Base-by-base conservation (phyloP, 2,888 invertebrate genomes). In the Eupithecia abbreviata region DNA sequence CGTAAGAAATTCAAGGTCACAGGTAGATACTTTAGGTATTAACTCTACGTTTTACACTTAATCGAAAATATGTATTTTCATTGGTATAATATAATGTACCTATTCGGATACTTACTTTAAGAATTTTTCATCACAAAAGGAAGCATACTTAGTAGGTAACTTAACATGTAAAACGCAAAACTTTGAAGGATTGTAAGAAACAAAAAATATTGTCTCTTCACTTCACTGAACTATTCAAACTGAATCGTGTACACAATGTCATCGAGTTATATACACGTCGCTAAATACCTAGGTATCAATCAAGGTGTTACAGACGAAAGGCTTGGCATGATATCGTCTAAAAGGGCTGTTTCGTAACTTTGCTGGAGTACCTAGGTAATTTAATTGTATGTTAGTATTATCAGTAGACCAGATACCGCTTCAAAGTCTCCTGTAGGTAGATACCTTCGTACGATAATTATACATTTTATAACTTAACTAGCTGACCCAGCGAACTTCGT, bases 201-300 rank as follows among this genome's bases (percentile, higher is more conserved):
- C 58, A 30, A 30, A 9, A 30, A 62, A 62, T 30, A 12, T 62
- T 10, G 58, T 58, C 7, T 7, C n/a, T 58, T 62, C 12, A 30
- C 62, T 62, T 42, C 42, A 66, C 66, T 42, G 42, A 66, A 6
- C 7, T 18, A n/a, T 43, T 10, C 45, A 68, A 68, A 68, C 43
- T 68, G 43, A 68, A 42, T 68, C 45, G 45, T 68, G 45, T 10
- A 68, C 43, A 45, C 43, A 43, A 68, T 68, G n/a, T 68, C 45
- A 68, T 68, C 45, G n/a, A n/a, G 67, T 43, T 68, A 68, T 68
- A 67, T 67, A 13, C 15, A 62, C 58, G 18, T 62, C 30, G 10
- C 12, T 30, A 62, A 30, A 62, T 7, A 12, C 30, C 62, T 58
- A 55, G 55, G 55, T 55, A 58, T 55, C 9, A 55, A 18, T 18